phyloP scores from a whole-genome alignment of 2,113 vertebrate genomes.

The Caloenas nicobarica region DNA sequence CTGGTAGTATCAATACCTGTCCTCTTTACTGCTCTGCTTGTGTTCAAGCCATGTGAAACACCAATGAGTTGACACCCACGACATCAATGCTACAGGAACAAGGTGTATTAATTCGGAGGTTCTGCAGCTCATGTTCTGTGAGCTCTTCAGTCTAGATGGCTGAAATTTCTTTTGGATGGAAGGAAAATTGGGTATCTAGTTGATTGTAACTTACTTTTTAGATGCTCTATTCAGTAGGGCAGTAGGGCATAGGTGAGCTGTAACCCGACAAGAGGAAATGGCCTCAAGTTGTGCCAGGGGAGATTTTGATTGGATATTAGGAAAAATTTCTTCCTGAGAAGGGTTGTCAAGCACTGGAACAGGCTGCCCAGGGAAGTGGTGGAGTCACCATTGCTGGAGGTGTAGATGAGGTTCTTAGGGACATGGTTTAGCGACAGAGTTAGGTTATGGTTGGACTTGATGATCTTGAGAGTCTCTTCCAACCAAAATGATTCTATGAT shows the following conservation, averaged over 20 bases:
- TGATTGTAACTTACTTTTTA: not conserved
- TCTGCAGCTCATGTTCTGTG: not conserved
- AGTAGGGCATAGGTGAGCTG: not conserved
- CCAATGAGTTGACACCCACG: rapidly evolving
- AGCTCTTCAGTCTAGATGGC: not conserved
- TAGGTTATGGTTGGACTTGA: too few species aligned
- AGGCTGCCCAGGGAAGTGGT: too few species aligned
- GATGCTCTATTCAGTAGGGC: rapidly evolving
- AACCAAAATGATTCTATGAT: too few species aligned
- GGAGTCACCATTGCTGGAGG: too few species aligned
- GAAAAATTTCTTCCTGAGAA: too few species aligned
- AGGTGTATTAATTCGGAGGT: rapidly evolving
- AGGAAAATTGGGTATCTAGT: not conserved
- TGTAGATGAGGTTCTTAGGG: too few species aligned
- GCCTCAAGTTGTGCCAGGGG: too few species aligned
- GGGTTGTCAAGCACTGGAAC: too few species aligned
- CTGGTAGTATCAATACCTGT: not conserved
- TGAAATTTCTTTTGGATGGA: not conserved
- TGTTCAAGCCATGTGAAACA: not conserved
- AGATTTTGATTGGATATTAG: too few species aligned
- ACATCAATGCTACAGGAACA: not conserved
- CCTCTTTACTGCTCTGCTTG: not conserved
- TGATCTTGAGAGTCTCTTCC: too few species aligned
- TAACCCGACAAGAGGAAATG: too few species aligned
- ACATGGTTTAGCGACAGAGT: too few species aligned